A percentile compares a stretch with the other conserved stretches of the same genome.
phyloP scores from a whole-genome alignment of 2,113 vertebrate genomes.

The Labrus mixtus region DNA sequence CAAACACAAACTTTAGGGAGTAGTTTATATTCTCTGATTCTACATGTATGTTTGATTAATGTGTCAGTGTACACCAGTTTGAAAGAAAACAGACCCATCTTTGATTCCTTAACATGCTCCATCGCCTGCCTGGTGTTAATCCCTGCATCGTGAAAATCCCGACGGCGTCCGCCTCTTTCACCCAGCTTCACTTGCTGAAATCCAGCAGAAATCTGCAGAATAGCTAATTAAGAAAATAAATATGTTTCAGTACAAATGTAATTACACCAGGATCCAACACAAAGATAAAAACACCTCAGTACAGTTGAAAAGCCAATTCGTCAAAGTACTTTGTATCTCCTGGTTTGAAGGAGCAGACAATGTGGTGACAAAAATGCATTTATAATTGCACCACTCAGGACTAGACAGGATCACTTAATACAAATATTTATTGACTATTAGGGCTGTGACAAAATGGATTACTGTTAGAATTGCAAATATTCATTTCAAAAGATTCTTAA shows the following conservation, averaged over 20 bases:
- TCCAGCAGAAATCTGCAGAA: constrained; percentile 88
- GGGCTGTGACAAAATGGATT: too few species aligned
- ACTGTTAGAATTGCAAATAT: too few species aligned
- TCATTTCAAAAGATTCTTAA: too few species aligned
- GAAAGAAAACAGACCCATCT: constrained; percentile 82
- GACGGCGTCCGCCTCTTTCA: constrained; percentile 89
- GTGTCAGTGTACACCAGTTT: background rate
- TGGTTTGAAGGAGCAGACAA: background rate
- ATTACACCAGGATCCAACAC: too few species aligned
- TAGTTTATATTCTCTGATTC: background rate
- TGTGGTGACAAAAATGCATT: too few species aligned
- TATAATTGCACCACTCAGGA: too few species aligned
- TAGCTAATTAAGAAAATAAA: constrained; percentile 52
- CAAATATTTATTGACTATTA: too few species aligned
- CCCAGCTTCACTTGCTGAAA: constrained; percentile 90
- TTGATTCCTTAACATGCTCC: constrained; percentile 91
- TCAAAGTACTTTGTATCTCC: background rate
- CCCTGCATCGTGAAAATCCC: constrained; percentile 90
- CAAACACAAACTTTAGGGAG: background rate
- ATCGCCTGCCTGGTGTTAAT: constrained; percentile 90
- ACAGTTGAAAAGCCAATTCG: too few species aligned
- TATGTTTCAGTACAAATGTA: background rate
- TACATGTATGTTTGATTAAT: background rate
- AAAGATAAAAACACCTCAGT: too few species aligned
- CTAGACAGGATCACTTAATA: too few species aligned